Evolutionary conservation across 2,888 invertebrate genomes (phyloP), one percentile per base, ranked within the genome.

Genomic region (Megastigmus dorsalis): DNA sequence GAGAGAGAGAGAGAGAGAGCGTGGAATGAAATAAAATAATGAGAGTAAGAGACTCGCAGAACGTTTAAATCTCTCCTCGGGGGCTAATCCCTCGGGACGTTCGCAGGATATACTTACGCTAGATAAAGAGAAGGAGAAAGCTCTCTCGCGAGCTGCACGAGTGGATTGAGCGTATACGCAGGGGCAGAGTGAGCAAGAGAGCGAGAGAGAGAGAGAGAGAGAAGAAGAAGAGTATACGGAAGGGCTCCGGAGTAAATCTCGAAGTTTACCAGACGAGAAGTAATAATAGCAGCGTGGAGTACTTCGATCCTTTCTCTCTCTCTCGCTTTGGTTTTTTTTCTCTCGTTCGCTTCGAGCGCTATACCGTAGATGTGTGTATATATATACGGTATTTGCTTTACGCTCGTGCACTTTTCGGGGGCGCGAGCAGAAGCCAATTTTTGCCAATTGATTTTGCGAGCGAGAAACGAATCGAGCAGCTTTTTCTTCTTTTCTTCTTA

Each of bases 51-150:
- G 36, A 55, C 60, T 60, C 62, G 63, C 45, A 50, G 55, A 78
- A 77, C 74, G 77, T 78, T 82, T 82, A 81, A 83, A 82, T 82
- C 82, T 82, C 74, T 48, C 76, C 74, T n/a, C n/a, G n/a, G n/a
- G n/a, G 62, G 70, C 77, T 80, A 82, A 82, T 83, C 82, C 82
- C 81, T 26, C 63, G 78, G 77, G 82, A 80, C 41, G 73, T 66
- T 69, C 65, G 36, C 62, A 13, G 62, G 66, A 66, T 66, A 66
- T 54, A 66, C n/a, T n/a, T 41, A 23, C 54, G 15, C 20, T 66
- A 54, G 54, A 54, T 66, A 66, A 66, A 67, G 55, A 45, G 50
- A 66, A 30, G 7, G 15, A n/a, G n/a, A n/a, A n/a, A n/a, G n/a
- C n/a, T n/a, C n/a, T n/a, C n/a, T n/a, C n/a, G n/a, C n/a, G n/a